Base-by-base conservation (phyloP, 2,888 invertebrate species). In the Deroplatys truncata region DNA sequence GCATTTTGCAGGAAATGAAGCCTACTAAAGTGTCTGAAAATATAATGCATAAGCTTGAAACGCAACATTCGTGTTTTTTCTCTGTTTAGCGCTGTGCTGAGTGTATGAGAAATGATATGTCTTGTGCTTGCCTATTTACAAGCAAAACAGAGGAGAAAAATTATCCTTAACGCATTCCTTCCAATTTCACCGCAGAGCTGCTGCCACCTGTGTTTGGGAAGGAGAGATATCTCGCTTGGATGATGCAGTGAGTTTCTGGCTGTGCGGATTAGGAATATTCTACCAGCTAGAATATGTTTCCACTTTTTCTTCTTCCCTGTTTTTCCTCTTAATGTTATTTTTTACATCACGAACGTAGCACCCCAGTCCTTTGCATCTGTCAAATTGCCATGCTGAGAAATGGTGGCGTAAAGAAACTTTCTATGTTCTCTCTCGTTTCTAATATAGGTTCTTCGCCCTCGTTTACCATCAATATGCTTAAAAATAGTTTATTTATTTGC, bases 301-400 rank as follows among this genome's bases (percentile, higher is more conserved):
- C 56, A 25, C 56, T 72, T 72, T 72, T 72, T 72, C 56, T 72
- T 72, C 56, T 20, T 72, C 25, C 20, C 56, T 25, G 16, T 72
- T 72, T 72, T 56, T 72, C 13, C 43, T 43, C 43, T 43, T 43
- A 43, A 43, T 43, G 25, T 72, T 72, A 72, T 72, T 72, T 72
- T 72, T 72, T 72, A 9, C 56, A 7, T 72, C 87, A 29, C 87
- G 82, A 87, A 83, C 82, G 72, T 87, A 35, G 87, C 87, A 82
- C 82, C 87, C 82, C 87, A 87, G 82, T 87, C 83, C 87, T 87
- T 83, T 28, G 29, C 85, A 89, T 86, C 89, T 85, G 85, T 89
- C 89, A 85, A 84, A 72, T 85, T 31, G 84, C 82, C 86, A 8
- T 83, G 89, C 49, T 86, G 89, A 89, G 86, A 89, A 89, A 89